Percentiles rank a stretch among this genome's conserved stretches.
phyloP scores from a whole-genome alignment of 2,113 vertebrate species.

The Gallinago paraguaiae region DNA sequence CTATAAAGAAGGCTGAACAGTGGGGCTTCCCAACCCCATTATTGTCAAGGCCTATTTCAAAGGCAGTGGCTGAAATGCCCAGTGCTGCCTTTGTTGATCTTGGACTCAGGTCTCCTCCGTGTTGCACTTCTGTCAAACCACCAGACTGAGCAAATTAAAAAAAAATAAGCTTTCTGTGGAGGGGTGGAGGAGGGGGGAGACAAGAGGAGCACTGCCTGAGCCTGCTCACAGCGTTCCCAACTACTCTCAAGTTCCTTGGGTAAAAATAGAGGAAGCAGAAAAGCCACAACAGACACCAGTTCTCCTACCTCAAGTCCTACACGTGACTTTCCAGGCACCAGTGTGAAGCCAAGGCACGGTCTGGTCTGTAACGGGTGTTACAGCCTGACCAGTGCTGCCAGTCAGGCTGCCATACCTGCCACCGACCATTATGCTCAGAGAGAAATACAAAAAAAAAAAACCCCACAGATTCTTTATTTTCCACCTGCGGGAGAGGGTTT shows the following conservation, averaged over 20 bases:
- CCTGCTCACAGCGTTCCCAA: neutral
- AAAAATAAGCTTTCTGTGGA: slow-evolving; percentile 21
- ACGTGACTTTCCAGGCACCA: neutral
- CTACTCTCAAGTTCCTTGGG: neutral
- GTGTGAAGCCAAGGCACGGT: accelerated
- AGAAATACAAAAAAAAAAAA: slow-evolving; percentile 25
- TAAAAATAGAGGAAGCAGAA: neutral
- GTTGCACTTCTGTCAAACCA: slow-evolving; percentile 2
- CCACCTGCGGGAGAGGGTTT: slow-evolving; percentile 62
- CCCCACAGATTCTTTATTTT: slow-evolving; percentile 25
- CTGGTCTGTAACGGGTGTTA: neutral
- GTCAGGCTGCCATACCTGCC: neutral
- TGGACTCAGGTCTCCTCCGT: slow-evolving; percentile 52
- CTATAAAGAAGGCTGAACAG: slow-evolving; percentile 70
- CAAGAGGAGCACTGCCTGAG: neutral
- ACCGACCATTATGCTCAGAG: neutral
- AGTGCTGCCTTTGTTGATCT: slow-evolving; percentile 62
- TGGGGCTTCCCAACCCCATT: slow-evolving; percentile 63
- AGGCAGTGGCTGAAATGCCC: slow-evolving; percentile 62
- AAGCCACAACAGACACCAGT: accelerated
- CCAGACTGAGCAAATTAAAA: slow-evolving; percentile 25
- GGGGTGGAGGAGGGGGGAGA: neutral
- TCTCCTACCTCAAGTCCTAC: neutral
- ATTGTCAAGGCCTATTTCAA: slow-evolving; percentile 63
- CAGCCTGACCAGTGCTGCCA: neutral